Evolutionary conservation across 2,113 vertebrate genomes (phyloP).

Genomic region (Morone chrysops): DNA sequence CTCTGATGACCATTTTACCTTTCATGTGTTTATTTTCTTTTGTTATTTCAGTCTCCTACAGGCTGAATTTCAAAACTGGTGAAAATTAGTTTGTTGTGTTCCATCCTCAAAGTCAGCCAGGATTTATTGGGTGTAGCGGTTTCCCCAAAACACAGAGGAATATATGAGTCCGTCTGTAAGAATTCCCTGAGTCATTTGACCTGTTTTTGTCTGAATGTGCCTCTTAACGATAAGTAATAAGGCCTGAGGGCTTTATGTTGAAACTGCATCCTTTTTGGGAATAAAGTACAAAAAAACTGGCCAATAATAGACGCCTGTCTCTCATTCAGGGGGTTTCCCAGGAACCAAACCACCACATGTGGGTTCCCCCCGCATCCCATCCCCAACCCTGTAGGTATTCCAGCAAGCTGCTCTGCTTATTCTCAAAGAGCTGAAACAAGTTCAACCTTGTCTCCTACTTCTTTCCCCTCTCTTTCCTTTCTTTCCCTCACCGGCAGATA

Average conservation of each 20-base stretch:
- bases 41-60: background rate
- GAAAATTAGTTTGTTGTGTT: slow-evolving; percentile 58
- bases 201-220: slow-evolving; percentile 33
- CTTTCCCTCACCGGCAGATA: slow-evolving; percentile 49
- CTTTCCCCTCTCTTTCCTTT: slow-evolving; percentile 16
- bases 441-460: slow-evolving; percentile 33
- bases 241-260: slow-evolving; percentile 24
- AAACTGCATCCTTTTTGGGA: slow-evolving; percentile 31
- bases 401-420: slow-evolving; percentile 75
- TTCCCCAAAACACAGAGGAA: slow-evolving; percentile 48
- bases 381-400: slow-evolving; percentile 66
- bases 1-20: slow-evolving; percentile 5
- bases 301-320: slow-evolving; percentile 37
- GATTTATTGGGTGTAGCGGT: slow-evolving; percentile 62
- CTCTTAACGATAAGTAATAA: slow-evolving; percentile 44
- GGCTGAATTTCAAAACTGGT: slow-evolving; percentile 28
- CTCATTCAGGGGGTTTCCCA: slow-evolving; percentile 65
- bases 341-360: slow-evolving; percentile 63
- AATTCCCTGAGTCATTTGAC: slow-evolving; percentile 67
- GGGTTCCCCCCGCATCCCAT: slow-evolving; percentile 58
- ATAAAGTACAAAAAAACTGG: background rate
- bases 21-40: background rate
- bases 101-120: slow-evolving; percentile 41
- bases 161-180: slow-evolving; percentile 55
- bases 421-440: slow-evolving; percentile 73